Conservation (phyloP, 2,797 vertebrate genomes). For the Pygocentrus nattereri region DNA sequence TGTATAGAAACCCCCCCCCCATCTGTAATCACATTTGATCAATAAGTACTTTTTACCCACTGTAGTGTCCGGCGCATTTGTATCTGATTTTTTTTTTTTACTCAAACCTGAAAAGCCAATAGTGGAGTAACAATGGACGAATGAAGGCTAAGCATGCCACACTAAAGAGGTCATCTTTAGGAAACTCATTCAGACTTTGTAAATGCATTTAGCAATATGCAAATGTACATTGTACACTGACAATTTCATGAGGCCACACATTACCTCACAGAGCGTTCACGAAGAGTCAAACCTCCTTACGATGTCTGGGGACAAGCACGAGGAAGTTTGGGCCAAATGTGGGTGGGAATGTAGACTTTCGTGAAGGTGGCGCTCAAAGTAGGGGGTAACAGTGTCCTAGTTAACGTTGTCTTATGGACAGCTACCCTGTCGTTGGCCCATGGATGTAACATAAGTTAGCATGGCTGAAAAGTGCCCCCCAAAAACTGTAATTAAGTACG, state of each 20-base stretch:
- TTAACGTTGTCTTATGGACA: too few relatives aligned
- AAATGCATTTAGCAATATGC: conserved; percentile 74
- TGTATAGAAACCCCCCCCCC: conserved; percentile 41
- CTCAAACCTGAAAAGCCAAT: conserved; percentile 26
- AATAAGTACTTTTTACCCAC: conserved; percentile 41
- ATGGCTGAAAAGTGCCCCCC: too few relatives aligned
- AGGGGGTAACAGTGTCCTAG: too few relatives aligned
- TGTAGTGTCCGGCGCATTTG: conserved; percentile 23
- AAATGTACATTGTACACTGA: conserved; percentile 52
- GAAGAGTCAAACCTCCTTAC: background rate
- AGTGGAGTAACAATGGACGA: background rate
- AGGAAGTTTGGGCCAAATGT: too few relatives aligned
- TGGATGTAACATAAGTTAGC: too few relatives aligned
- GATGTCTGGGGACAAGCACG: too few relatives aligned
- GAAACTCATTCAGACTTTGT: conserved; percentile 60
- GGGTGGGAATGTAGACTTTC: too few relatives aligned
- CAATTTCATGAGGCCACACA: conserved; percentile 37
- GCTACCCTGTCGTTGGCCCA: too few relatives aligned
- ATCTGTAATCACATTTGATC: conserved; percentile 43
- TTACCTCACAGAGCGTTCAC: conserved; percentile 43
- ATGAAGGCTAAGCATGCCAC: background rate
- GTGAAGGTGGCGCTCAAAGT: too few relatives aligned
- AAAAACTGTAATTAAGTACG: too few relatives aligned
- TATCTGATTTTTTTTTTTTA: conserved; percentile 39
- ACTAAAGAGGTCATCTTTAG: conserved; percentile 41